Conservation (phyloP, 2,113 vertebrate genomes). For the Eptesicus fuscus region DNA sequence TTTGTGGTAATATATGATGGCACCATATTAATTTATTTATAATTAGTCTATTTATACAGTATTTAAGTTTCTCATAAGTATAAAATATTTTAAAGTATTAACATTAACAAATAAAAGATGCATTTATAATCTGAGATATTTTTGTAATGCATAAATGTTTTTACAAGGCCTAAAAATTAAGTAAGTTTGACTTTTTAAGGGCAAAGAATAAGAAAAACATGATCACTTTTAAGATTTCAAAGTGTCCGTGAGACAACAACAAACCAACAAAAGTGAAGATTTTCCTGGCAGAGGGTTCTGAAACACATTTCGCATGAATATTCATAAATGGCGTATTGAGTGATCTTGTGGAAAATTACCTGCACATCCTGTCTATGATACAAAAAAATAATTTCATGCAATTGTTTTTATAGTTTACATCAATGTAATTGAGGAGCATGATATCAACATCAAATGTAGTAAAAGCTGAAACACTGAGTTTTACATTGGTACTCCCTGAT, state of each 20-base stretch:
- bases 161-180: not conserved
- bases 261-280: not conserved
- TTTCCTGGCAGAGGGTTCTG: not conserved
- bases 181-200: not conserved
- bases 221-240: not conserved
- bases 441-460: conserved; percentile 1
- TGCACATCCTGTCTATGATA: not conserved
- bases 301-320: not conserved
- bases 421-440: not conserved
- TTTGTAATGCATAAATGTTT: not conserved
- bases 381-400: not conserved
- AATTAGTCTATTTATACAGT: not conserved
- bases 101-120: not conserved
- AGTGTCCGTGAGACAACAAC: not conserved
- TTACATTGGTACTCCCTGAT: not conserved
- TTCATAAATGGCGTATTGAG: not conserved
- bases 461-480: not conserved
- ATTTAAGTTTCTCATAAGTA: not conserved
- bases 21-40: not conserved
- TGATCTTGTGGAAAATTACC: conserved; percentile 7
- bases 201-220: not conserved
- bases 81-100: not conserved
- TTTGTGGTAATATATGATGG: not conserved
- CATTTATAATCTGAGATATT: not conserved
- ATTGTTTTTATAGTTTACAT: not conserved